These are phyloP conservation scores for Scaptomyza cyrtandrae DNA, from an alignment of 2,888 invertebrate species.

Conservation along the genomic window DNA sequence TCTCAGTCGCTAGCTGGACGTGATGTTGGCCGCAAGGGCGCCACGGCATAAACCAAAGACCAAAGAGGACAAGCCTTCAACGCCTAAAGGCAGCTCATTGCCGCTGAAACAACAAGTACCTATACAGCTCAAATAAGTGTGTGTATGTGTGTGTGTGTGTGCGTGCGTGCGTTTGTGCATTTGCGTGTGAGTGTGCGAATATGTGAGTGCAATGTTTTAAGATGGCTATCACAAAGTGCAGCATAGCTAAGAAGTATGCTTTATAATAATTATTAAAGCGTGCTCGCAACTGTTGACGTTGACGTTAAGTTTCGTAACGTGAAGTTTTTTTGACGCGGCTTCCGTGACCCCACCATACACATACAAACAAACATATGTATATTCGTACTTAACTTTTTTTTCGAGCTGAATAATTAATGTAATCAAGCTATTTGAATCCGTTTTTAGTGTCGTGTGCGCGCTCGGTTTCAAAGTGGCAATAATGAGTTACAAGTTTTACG, in stretches of 20 bases:
- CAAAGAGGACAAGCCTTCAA: slow-evolving; percentile 29
- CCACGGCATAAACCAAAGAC: slow-evolving; percentile 60
- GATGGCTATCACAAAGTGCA: slow-evolving; percentile 67
- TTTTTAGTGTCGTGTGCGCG: slow-evolving; percentile 48
- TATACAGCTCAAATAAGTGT: slow-evolving; percentile 34
- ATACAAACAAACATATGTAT: slow-evolving; percentile 12
- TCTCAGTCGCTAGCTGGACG: slow-evolving; percentile 78
- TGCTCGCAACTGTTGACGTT: slow-evolving; percentile 31
- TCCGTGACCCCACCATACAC: slow-evolving; percentile 47
- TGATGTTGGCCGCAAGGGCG: slow-evolving; percentile 80
- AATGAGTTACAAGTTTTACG: slow-evolving; percentile 24
- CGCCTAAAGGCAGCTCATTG: slow-evolving; percentile 64
- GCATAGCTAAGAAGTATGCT: slow-evolving; percentile 78
- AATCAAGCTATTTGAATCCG: slow-evolving; percentile 73
- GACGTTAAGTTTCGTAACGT: slow-evolving; percentile 49
- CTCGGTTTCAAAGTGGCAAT: slow-evolving; percentile 63
- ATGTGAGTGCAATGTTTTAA: slow-evolving; percentile 34
- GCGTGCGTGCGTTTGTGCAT: slow-evolving; percentile 25
- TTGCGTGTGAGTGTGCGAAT: slow-evolving; percentile 17
- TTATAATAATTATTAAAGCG: slow-evolving; percentile 65
- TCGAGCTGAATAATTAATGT: slow-evolving; percentile 77
- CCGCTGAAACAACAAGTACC: slow-evolving; percentile 78
- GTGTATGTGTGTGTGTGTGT: slow-evolving; percentile 24
- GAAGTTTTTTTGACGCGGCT: slow-evolving; percentile 64
- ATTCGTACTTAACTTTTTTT: slow-evolving; percentile 9